Percentiles rank a stretch among this genome's conserved stretches.
Conservation (phyloP, 2,888 invertebrate genomes). For the Psylliodes chrysocephalus region DNA sequence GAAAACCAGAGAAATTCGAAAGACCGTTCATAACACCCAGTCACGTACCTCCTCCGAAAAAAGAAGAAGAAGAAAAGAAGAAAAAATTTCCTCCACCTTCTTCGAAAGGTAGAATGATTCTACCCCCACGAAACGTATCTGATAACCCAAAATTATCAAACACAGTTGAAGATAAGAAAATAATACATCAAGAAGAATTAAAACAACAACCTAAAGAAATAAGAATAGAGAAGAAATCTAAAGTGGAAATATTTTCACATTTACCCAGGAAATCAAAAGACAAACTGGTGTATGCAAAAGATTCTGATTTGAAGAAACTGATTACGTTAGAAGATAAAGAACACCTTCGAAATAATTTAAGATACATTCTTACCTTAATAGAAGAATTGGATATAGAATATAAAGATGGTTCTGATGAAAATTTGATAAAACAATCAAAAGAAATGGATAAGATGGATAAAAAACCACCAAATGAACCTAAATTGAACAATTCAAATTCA, state of each 20-base stretch:
- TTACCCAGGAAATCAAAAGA: not conserved
- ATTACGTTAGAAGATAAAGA: not conserved
- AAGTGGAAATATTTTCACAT: not conserved
- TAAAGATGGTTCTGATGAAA: constrained; percentile 25
- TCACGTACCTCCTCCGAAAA: not conserved
- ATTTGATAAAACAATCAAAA: constrained; percentile 10
- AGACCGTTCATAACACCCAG: not conserved
- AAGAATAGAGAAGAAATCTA: not conserved
- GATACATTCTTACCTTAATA: not conserved
- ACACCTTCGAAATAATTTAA: not conserved
- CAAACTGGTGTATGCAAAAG: not conserved
- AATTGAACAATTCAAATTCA: not conserved
- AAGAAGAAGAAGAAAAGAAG: constrained; percentile 1
- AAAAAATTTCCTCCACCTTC: not conserved
- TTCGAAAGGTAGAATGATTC: not conserved
- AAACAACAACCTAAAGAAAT: not conserved
- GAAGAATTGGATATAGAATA: constrained; percentile 21
- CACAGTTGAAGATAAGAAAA: too few relatives aligned
- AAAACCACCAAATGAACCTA: not conserved
- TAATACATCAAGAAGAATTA: not conserved
- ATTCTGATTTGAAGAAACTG: not conserved
- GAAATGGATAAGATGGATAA: not conserved
- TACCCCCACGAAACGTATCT: not conserved
- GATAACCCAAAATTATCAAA: not conserved
- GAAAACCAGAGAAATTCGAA: not conserved